These are phyloP conservation scores for Cantharis rustica DNA, from an alignment of 2,888 invertebrate genomes.

Conservation along the genomic window DNA sequence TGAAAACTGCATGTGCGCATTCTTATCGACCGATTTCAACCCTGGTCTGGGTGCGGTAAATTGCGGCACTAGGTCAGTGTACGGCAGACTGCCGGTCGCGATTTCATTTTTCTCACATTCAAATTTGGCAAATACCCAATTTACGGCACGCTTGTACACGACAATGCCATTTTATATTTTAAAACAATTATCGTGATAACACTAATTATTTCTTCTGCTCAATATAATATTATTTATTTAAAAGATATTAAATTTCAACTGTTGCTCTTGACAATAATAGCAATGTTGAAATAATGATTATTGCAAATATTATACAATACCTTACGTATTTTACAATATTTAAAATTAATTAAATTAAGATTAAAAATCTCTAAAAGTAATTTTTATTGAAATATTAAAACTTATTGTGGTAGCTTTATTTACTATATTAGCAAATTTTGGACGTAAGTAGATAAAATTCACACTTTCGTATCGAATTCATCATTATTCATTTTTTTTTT, in stretches of 20 bases:
- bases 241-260: neutral
- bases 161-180: neutral
- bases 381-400: neutral
- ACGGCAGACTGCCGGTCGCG: constrained; percentile 37
- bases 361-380: neutral
- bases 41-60: constrained; percentile 33
- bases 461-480: neutral
- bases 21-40: constrained; percentile 38
- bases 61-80: constrained; percentile 44
- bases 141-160: neutral
- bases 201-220: neutral
- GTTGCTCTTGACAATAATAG: neutral
- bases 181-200: neutral
- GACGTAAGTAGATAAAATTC: neutral
- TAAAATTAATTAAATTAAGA: neutral
- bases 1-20: constrained; percentile 40
- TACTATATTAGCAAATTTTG: neutral
- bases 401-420: neutral
- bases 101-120: constrained; percentile 21
- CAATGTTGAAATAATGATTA: neutral
- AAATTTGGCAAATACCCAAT: neutral
- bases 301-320: neutral
- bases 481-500: neutral
- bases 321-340: neutral
- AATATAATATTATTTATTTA: neutral